These are phyloP conservation scores for Neolamprologus kungweensis DNA, from an alignment of 2,113 vertebrate species.

Conservation along the genomic window DNA sequence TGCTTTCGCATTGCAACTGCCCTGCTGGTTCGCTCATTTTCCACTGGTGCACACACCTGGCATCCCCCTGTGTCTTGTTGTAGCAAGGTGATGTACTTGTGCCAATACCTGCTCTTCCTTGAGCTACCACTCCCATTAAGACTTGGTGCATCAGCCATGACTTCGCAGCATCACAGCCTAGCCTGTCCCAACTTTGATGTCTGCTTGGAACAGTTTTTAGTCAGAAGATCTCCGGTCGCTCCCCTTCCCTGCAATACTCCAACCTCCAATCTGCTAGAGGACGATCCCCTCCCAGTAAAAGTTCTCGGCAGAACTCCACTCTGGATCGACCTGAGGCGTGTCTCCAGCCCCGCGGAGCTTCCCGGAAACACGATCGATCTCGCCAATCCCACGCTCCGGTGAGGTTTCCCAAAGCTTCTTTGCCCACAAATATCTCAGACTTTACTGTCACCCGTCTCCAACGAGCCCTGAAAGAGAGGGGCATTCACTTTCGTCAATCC, in stretches of 20 bases:
- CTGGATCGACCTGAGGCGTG: fast-evolving
- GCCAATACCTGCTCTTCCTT: background rate
- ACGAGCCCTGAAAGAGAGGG: background rate
- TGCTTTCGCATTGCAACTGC: background rate
- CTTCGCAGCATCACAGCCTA: background rate
- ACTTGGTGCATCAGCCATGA: background rate
- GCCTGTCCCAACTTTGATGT: background rate
- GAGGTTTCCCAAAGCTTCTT: background rate
- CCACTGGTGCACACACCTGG: background rate
- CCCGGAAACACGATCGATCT: fast-evolving
- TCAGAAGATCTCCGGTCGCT: background rate
- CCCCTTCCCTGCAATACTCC: background rate
- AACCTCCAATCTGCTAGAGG: background rate
- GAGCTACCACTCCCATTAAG: background rate
- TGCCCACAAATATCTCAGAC: background rate
- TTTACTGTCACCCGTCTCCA: background rate
- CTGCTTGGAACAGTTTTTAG: background rate
- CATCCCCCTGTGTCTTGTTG: background rate
- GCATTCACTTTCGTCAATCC: fast-evolving
- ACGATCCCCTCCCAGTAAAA: background rate
- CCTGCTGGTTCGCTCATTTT: background rate
- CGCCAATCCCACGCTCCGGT: background rate
- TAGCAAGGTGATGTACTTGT: background rate
- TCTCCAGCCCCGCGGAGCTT: fast-evolving
- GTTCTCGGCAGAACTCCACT: background rate